Conservation (phyloP, 2,888 invertebrate genomes). For the Buathra laborator region DNA sequence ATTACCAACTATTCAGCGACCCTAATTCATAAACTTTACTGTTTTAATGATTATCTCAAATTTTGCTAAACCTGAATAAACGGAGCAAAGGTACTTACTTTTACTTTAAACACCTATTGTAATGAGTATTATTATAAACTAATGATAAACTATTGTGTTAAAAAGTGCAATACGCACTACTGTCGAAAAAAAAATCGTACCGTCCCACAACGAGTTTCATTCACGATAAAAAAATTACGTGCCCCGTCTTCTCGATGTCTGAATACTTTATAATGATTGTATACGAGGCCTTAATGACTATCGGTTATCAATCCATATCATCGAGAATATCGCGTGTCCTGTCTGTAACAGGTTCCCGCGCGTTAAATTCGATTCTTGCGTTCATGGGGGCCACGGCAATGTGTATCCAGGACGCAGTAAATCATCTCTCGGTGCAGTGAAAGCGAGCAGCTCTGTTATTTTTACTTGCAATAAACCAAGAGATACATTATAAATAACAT, state of each 20-base stretch:
- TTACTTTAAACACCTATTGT: not conserved
- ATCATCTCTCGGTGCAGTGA: constrained; percentile 69
- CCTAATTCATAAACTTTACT: too few species aligned
- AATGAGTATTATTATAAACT: not conserved
- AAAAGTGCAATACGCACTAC: not conserved
- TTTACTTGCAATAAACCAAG: constrained; percentile 54
- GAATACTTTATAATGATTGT: not conserved
- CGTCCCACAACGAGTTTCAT: not conserved
- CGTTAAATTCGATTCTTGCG: constrained; percentile 50
- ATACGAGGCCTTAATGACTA: not conserved
- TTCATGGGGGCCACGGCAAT: constrained; percentile 34
- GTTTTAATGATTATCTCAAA: not conserved
- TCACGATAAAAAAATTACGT: not conserved
- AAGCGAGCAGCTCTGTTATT: constrained; percentile 62
- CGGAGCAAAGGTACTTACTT: too few species aligned
- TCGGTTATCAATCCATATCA: constrained; percentile 13
- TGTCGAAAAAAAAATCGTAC: not conserved
- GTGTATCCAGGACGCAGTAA: constrained; percentile 65
- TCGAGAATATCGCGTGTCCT: constrained; percentile 27
- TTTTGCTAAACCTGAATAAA: not conserved
- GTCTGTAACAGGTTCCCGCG: constrained; percentile 46
- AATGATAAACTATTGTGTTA: too few species aligned
- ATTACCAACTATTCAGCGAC: too few species aligned
- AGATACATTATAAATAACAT: constrained; percentile 35
- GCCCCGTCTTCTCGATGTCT: not conserved